Percentiles rank a stretch among this genome's conserved stretches.
Evolutionary conservation across 2,888 invertebrate genomes (phyloP).

Genomic region (Brenthis daphne): DNA sequence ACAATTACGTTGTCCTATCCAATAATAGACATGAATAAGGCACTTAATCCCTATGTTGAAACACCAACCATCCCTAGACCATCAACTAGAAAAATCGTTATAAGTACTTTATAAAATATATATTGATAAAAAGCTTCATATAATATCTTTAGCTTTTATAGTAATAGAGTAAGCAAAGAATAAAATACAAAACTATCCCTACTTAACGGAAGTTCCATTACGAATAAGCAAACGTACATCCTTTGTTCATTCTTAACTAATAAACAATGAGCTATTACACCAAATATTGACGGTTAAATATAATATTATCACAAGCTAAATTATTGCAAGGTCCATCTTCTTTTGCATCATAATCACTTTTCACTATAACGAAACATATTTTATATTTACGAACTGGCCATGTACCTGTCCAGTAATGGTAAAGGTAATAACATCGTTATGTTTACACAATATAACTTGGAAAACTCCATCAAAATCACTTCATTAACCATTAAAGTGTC

Average conservation of each 20-base stretch:
- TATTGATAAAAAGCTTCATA: neutral
- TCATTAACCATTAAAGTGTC: too few relatives aligned
- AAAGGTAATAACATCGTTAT: too few relatives aligned
- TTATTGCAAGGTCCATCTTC: conserved; percentile 18
- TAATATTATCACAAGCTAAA: conserved; percentile 28
- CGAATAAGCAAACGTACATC: neutral
- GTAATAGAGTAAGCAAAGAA: conserved; percentile 7
- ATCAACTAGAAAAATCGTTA: conserved; percentile 25
- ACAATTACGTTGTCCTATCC: conserved; percentile 51
- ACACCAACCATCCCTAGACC: conserved; percentile 11
- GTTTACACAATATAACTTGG: too few relatives aligned
- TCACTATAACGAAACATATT: conserved; percentile 1
- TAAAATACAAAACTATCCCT: conserved; percentile 1
- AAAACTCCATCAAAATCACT: too few relatives aligned
- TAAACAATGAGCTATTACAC: conserved; percentile 1
- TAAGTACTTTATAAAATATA: conserved; percentile 20
- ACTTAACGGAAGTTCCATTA: neutral
- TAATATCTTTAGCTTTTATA: conserved; percentile 1
- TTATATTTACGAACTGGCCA: neutral
- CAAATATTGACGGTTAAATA: conserved; percentile 7
- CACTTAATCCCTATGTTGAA: conserved; percentile 47
- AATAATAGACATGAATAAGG: conserved; percentile 65
- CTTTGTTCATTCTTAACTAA: neutral
- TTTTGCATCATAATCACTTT: neutral
- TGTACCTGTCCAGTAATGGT: too few relatives aligned